Percentiles rank a stretch among this genome's conserved stretches.
Conservation (phyloP, 2,888 invertebrate genomes). For the Dynastes hyllus region DNA sequence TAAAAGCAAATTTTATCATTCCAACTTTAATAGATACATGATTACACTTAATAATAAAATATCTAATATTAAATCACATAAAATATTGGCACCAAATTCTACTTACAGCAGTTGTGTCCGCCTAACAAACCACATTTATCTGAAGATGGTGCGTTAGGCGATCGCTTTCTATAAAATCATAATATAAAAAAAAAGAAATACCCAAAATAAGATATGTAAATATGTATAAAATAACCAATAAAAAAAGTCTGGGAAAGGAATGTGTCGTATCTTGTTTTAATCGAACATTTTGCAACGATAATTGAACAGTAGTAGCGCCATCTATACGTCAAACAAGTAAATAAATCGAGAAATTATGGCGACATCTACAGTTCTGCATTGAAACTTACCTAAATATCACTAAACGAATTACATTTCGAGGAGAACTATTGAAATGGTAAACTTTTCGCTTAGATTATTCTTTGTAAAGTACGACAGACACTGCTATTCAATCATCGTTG, state of each 20-base stretch:
- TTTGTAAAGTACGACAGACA: no score
- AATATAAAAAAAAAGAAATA: slow-evolving; percentile 2
- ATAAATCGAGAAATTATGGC: no score
- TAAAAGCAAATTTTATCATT: slow-evolving; percentile 13
- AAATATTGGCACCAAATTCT: slow-evolving; percentile 44
- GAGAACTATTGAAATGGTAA: no score
- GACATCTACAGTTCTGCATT: no score
- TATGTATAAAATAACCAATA: not conserved
- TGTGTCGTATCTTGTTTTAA: not conserved
- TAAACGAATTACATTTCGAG: no score
- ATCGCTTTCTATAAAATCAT: not conserved
- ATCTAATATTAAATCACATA: slow-evolving; percentile 43
- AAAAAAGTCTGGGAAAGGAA: not conserved
- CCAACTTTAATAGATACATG: slow-evolving; percentile 15
- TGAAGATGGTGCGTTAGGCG: not conserved
- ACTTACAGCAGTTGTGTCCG: not conserved
- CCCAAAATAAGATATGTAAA: slow-evolving; percentile 9
- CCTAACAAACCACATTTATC: not conserved
- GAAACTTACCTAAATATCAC: no score
- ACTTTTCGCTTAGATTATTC: no score
- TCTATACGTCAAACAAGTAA: no score
- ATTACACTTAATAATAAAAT: slow-evolving; percentile 22
- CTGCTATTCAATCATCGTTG: no score
- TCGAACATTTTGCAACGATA: not conserved
- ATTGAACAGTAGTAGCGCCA: not conserved